phyloP scores from a whole-genome alignment of 1,140 invertebrate species.

The Medauroidea extradentata region DNA sequence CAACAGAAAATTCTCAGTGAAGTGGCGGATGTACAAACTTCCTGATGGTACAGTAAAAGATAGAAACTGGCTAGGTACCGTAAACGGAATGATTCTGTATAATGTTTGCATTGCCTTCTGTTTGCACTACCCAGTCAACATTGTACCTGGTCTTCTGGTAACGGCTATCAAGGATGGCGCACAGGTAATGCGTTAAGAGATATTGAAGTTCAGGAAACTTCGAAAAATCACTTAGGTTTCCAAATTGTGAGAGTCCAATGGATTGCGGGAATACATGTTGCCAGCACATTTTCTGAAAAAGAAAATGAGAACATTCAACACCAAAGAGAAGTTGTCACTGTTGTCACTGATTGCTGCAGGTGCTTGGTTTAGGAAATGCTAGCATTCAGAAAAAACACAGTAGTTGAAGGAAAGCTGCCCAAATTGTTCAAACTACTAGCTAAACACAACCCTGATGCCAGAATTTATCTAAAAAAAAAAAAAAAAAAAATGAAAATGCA shows the following conservation, averaged over 20 bases:
- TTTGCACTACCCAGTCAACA: slow-evolving; percentile 11
- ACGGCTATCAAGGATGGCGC: slow-evolving; percentile 11
- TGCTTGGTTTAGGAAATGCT: too few relatives aligned
- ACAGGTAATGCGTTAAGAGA: slow-evolving; percentile 3
- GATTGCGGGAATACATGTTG: slow-evolving; percentile 1
- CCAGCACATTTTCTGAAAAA: too few relatives aligned
- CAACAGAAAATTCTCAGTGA: slow-evolving; percentile 8
- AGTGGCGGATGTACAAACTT: slow-evolving; percentile 4
- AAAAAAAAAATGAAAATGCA: too few relatives aligned
- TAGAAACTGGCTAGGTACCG: slow-evolving; percentile 10
- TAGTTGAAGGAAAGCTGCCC: too few relatives aligned
- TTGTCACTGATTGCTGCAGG: too few relatives aligned
- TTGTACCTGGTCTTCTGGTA: slow-evolving; percentile 6
- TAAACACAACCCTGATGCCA: too few relatives aligned
- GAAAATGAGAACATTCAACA: too few relatives aligned
- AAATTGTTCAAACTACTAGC: too few relatives aligned
- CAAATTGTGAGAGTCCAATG: slow-evolving; percentile 15
- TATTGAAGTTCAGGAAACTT: slow-evolving; percentile 10
- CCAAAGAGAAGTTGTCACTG: too few relatives aligned
- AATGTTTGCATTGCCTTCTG: slow-evolving; percentile 10
- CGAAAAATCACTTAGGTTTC: not conserved
- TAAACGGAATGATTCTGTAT: slow-evolving; percentile 9
- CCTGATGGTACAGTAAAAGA: slow-evolving; percentile 7
- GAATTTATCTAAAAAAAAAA: too few relatives aligned
- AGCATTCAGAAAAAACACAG: too few relatives aligned